These are phyloP conservation scores for Amphiura filiformis DNA, from an alignment of 35 echinoderm and acorn worm species.

Conservation along the genomic window DNA sequence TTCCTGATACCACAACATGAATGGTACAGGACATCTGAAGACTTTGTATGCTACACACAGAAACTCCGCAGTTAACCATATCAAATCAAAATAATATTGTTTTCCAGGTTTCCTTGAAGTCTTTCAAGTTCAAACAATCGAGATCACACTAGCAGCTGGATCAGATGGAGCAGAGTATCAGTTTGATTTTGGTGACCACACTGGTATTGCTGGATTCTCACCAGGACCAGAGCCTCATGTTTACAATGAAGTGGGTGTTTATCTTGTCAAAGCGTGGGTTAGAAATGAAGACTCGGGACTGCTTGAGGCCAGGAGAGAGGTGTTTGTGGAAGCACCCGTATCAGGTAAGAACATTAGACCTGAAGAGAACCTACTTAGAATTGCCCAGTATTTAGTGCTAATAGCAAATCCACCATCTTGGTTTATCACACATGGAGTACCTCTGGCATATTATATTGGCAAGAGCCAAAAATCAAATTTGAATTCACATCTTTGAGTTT, in stretches of 20 bases:
- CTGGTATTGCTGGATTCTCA: background rate
- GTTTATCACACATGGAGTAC: no score
- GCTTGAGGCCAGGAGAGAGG: conserved; percentile 46
- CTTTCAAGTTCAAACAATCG: conserved; percentile 17
- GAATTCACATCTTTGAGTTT: no score
- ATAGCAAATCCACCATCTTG: no score
- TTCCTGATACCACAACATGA: no score
- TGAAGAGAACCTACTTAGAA: background rate
- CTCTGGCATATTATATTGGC: no score
- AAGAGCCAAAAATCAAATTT: no score
- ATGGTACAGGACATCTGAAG: no score
- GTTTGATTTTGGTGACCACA: conserved; percentile 59
- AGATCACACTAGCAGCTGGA: conserved; percentile 27
- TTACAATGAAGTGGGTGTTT: conserved; percentile 34
- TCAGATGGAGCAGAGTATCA: conserved; percentile 17
- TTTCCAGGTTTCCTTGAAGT: conserved; percentile 45
- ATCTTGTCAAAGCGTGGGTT: conserved; percentile 33
- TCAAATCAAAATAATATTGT: no score
- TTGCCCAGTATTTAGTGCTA: no score
- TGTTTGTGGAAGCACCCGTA: conserved; percentile 56
- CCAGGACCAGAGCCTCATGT: conserved; percentile 43
- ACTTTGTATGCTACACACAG: no score
- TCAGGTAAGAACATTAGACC: conserved; percentile 22
- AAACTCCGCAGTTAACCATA: no score
- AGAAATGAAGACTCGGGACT: conserved; percentile 43